A percentile compares a stretch with the other conserved stretches of the same genome.
These are phyloP conservation scores for Molossus molossus DNA, from an alignment of 2,797 vertebrate species.

Conservation along the genomic window DNA sequence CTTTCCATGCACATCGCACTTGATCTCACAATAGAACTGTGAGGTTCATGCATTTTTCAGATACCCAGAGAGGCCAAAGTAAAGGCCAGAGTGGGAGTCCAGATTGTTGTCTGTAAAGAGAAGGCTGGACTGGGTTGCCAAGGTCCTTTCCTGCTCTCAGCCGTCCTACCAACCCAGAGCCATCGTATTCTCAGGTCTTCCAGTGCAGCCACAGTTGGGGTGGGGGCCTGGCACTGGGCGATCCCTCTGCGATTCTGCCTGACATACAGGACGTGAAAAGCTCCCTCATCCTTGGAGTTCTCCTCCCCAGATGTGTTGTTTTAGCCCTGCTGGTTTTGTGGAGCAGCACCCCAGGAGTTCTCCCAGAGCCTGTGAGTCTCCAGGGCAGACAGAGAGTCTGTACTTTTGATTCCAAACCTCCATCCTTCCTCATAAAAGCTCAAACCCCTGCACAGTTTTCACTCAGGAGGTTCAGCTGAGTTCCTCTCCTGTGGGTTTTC, in stretches of 20 bases:
- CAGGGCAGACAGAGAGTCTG: neutral
- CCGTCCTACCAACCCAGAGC: neutral
- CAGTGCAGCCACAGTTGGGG: rapidly evolving
- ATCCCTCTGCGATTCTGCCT: neutral
- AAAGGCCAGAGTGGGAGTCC: neutral
- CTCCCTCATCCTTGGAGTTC: neutral
- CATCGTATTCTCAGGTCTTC: neutral
- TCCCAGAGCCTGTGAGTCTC: neutral
- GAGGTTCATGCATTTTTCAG: conserved; percentile 7
- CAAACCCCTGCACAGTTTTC: neutral
- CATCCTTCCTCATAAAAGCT: neutral
- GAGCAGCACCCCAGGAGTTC: neutral
- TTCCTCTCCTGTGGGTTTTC: neutral
- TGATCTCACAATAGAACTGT: neutral
- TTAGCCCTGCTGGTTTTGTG: neutral
- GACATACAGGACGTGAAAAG: neutral
- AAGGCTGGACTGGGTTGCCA: neutral
- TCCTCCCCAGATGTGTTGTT: neutral
- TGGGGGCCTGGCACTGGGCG: neutral
- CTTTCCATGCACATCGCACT: neutral
- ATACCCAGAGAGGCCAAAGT: neutral
- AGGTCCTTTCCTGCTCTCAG: neutral
- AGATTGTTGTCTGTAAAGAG: neutral
- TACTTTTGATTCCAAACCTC: neutral
- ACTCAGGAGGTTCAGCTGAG: neutral